Percentiles rank a stretch among this genome's conserved stretches.
phyloP scores from a whole-genome alignment of 1,140 invertebrate genomes.

The Xylocopa sonorina region DNA sequence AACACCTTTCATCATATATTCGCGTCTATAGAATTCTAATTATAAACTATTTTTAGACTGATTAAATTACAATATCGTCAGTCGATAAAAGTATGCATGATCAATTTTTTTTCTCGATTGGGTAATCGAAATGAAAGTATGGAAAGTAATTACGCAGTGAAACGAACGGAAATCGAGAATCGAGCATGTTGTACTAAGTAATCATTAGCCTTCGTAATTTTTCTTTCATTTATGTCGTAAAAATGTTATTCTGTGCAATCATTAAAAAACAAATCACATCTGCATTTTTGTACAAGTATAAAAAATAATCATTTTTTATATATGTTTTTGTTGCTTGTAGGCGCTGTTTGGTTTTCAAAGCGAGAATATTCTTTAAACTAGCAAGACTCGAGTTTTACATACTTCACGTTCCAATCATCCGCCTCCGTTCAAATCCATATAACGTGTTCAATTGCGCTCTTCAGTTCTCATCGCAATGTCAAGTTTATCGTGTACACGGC shows the following conservation, averaged over 20 bases:
- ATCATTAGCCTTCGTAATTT: background rate
- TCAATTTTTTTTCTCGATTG: constrained; percentile 41
- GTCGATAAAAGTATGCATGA: constrained; percentile 20
- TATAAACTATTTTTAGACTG: background rate
- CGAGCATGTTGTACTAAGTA: background rate
- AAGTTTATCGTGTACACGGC: constrained; percentile 4
- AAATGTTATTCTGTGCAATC: background rate
- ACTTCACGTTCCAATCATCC: background rate
- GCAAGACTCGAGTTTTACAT: background rate
- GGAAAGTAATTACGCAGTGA: constrained; percentile 21
- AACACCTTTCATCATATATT: background rate
- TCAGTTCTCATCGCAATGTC: constrained; percentile 12
- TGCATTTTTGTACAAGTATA: too few species aligned
- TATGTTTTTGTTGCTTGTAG: background rate
- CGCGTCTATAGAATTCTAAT: background rate
- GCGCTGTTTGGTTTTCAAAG: background rate
- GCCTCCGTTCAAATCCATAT: background rate
- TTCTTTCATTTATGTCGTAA: background rate
- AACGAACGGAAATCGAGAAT: background rate
- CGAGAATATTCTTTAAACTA: background rate
- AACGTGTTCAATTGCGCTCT: background rate
- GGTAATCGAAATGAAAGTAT: constrained; percentile 48
- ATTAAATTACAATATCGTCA: constrained; percentile 5
- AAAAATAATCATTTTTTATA: background rate
- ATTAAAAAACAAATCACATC: background rate